phyloP scores from a whole-genome alignment of 1,140 invertebrate genomes.

The Laupala kohalensis region DNA sequence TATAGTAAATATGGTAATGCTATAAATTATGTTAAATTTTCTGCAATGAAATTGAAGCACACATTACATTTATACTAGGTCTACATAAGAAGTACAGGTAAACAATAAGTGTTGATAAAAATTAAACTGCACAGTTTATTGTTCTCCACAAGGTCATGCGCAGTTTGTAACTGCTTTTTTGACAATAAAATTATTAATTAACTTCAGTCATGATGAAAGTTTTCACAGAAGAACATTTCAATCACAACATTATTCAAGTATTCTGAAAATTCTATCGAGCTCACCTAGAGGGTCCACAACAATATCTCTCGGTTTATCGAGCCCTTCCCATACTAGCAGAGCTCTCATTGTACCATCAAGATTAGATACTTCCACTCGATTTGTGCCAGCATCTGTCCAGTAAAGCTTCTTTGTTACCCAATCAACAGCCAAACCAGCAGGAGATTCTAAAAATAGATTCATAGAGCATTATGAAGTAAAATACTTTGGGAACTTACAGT shows the following conservation, averaged over 20 bases:
- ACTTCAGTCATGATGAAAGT: too few species aligned
- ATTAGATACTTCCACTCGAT: constrained; percentile 69
- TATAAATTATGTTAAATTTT: too few species aligned
- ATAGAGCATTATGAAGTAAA: neutral
- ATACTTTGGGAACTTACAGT: too few species aligned
- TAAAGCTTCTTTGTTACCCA: constrained; percentile 79
- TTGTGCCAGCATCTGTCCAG: constrained; percentile 73
- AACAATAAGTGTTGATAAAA: too few species aligned
- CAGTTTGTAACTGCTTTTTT: too few species aligned
- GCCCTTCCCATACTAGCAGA: constrained; percentile 61
- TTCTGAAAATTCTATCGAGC: constrained; percentile 6
- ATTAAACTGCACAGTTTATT: too few species aligned
- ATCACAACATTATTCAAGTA: neutral
- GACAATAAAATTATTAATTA: too few species aligned
- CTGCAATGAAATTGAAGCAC: too few species aligned
- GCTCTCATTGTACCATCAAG: constrained; percentile 61
- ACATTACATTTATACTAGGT: neutral
- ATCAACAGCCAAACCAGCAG: constrained; percentile 66
- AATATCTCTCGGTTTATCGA: constrained; percentile 73
- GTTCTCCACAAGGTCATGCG: too few species aligned
- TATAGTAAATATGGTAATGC: too few species aligned
- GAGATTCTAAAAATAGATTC: constrained; percentile 45
- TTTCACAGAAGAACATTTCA: neutral
- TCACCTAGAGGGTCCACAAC: constrained; percentile 64
- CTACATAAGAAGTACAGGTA: neutral